Percentiles rank a stretch among this genome's conserved stretches.
Conservation (phyloP, 2,113 vertebrate species). For the Platichthys flesus region DNA sequence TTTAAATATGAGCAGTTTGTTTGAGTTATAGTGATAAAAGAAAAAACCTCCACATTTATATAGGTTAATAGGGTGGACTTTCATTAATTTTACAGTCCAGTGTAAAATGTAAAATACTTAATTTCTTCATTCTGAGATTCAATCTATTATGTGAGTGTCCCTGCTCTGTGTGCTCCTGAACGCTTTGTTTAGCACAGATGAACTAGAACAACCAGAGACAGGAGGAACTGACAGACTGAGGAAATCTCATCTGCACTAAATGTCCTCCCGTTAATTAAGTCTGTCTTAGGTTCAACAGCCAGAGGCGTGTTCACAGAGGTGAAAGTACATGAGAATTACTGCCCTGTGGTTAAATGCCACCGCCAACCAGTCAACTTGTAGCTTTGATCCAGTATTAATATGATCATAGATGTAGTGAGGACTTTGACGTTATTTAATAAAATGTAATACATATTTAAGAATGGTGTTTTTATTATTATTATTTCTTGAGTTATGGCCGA, state of each 20-base stretch:
- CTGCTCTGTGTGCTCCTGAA: slow-evolving; percentile 22
- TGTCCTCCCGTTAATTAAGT: slow-evolving; percentile 13
- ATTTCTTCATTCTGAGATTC: background rate
- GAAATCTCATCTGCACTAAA: slow-evolving; percentile 9
- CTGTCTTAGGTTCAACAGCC: background rate
- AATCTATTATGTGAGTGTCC: slow-evolving; percentile 25
- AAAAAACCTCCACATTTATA: background rate
- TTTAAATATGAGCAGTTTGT: background rate
- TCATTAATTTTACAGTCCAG: too few relatives aligned
- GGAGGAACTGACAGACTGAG: slow-evolving; percentile 14
- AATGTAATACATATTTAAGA: too few relatives aligned
- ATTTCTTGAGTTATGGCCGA: too few relatives aligned
- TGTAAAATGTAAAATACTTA: too few relatives aligned
- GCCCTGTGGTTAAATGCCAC: background rate
- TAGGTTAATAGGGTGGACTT: too few relatives aligned
- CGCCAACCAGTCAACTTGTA: background rate
- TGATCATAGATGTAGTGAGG: too few relatives aligned
- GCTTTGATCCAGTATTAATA: background rate
- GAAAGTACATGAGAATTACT: background rate
- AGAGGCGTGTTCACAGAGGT: background rate
- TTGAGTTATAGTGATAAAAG: background rate
- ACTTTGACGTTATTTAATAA: too few relatives aligned
- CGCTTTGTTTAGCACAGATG: slow-evolving; percentile 35
- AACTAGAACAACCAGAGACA: slow-evolving; percentile 37
- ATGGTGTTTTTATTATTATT: too few relatives aligned